These are phyloP conservation scores for Calidris pygmaea DNA, from an alignment of 2,113 vertebrate species.

Conservation along the genomic window DNA sequence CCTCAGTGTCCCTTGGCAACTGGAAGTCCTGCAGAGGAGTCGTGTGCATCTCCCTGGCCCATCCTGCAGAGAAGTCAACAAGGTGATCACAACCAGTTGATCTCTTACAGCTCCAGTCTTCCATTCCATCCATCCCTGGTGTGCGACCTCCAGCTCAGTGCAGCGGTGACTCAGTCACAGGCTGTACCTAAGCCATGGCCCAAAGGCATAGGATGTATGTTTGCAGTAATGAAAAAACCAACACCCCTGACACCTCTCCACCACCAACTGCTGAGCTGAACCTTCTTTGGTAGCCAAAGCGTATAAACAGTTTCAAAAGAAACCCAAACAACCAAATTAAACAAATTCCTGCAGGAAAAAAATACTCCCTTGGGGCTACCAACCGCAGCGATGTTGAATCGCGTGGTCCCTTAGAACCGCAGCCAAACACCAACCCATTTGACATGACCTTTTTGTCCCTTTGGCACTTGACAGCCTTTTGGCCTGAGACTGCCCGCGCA, in stretches of 20 bases:
- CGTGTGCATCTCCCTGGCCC: background rate
- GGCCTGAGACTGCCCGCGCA: background rate
- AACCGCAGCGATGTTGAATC: fast-evolving
- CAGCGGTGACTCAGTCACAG: background rate
- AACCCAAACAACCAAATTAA: background rate
- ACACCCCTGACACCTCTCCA: background rate
- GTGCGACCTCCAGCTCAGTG: background rate
- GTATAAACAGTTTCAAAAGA: background rate
- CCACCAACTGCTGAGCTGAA: background rate
- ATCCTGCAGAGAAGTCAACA: background rate
- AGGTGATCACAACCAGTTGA: background rate
- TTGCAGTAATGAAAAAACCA: background rate
- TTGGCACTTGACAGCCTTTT: background rate
- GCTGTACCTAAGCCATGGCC: background rate
- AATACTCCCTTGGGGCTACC: background rate
- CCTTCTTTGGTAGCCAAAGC: background rate
- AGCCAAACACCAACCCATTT: too few relatives aligned
- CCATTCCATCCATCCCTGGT: background rate
- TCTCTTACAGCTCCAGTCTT: background rate
- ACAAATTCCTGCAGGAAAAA: background rate
- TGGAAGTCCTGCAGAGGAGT: background rate
- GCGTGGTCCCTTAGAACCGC: background rate
- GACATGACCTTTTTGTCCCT: background rate
- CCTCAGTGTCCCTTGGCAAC: background rate
- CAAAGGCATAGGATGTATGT: background rate